Evolutionary conservation across 2,113 vertebrate genomes (phyloP).

Genomic region (Triplophysa rosa): DNA sequence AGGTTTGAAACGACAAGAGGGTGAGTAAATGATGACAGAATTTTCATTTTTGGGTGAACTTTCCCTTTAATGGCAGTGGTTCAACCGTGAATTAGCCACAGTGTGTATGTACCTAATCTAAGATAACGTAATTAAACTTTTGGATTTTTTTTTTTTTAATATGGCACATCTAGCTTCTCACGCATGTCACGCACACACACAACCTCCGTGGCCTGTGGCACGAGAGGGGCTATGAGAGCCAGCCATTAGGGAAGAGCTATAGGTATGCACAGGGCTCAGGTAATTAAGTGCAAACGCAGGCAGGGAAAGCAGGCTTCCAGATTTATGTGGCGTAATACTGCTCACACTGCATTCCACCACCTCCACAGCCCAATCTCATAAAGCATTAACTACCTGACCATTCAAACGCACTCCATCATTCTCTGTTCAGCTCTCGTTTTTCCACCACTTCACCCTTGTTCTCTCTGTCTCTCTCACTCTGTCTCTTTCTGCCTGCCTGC

Average conservation of each 20-base stretch:
- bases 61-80: no score
- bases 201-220: conserved; percentile 41
- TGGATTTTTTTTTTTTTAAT: background rate
- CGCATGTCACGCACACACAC: conserved; percentile 15
- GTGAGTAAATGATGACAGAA: no score
- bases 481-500: conserved; percentile 45
- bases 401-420: conserved; percentile 66
- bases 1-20: no score
- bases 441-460: conserved; percentile 28
- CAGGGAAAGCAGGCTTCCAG: conserved; percentile 60
- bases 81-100: no score
- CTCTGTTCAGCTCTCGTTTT: conserved; percentile 53
- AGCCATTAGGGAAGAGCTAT: conserved; percentile 60
- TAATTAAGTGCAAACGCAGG: conserved; percentile 66
- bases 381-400: conserved; percentile 71
- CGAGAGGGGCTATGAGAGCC: conserved; percentile 44
- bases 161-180: background rate
- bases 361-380: conserved; percentile 61
- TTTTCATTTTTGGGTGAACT: no score
- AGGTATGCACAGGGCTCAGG: conserved; percentile 57
- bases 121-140: background rate
- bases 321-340: conserved; percentile 70
- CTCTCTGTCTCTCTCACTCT: conserved; percentile 42
- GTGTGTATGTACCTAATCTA: no score
- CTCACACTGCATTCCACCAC: conserved; percentile 66